These are phyloP conservation scores for Bhutanitis thaidina DNA, from an alignment of 2,888 invertebrate species.

Conservation along the genomic window DNA sequence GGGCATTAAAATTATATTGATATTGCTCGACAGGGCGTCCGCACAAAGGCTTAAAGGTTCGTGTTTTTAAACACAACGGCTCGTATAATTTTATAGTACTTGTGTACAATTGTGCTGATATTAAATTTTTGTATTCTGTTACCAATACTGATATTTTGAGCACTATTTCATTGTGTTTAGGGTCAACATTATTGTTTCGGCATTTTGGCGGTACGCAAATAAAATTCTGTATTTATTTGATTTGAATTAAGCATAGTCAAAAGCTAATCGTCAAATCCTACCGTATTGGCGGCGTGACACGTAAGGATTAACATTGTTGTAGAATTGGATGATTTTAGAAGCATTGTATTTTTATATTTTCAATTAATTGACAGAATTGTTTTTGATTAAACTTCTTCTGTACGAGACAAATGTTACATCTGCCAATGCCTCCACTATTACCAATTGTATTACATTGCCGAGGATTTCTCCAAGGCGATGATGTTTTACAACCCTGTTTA, in stretches of 20 bases:
- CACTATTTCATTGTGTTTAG: conserved; percentile 17
- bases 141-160: conserved; percentile 30
- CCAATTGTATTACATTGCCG: too few relatives aligned
- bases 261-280: conserved; percentile 2
- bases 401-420: too few relatives aligned
- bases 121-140: conserved; percentile 10
- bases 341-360: background rate
- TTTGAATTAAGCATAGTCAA: too few relatives aligned
- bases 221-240: background rate
- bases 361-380: too few relatives aligned
- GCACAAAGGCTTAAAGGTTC: conserved; percentile 58
- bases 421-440: too few relatives aligned
- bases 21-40: conserved; percentile 46
- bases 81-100: conserved; percentile 65
- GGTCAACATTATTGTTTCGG: background rate
- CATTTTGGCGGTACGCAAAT: background rate
- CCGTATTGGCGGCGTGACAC: conserved; percentile 1
- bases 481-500: too few relatives aligned
- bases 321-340: background rate
- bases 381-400: too few relatives aligned
- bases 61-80: conserved; percentile 62
- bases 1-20: conserved; percentile 64
- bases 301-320: background rate
- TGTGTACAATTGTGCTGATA: conserved; percentile 32
- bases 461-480: too few relatives aligned